These are phyloP conservation scores for Streblospio benedicti DNA, from an alignment of 1,140 invertebrate species.

Conservation along the genomic window DNA sequence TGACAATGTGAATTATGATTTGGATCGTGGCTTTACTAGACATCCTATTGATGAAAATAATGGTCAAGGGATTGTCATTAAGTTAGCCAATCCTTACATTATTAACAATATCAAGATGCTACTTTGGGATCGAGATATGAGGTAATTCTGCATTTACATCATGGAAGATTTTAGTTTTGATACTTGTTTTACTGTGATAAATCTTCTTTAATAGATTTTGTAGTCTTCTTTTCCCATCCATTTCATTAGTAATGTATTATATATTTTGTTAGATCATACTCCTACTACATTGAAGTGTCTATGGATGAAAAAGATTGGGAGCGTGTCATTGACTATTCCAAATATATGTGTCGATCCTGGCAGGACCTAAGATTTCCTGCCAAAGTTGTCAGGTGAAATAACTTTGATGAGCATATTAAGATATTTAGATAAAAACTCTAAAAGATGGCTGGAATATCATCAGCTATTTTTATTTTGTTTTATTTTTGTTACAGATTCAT, in stretches of 20 bases:
- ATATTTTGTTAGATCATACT: conserved; percentile 62
- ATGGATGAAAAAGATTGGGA: conserved; percentile 94
- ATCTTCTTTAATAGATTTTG: too few species aligned
- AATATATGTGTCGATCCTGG: conserved; percentile 89
- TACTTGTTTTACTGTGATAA: too few species aligned
- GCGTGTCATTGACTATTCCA: conserved; percentile 79
- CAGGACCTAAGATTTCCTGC: conserved; percentile 88
- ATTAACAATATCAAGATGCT: conserved; percentile 88
- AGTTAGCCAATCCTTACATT: conserved; percentile 77
- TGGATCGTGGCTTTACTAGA: conserved; percentile 83
- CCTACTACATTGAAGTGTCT: conserved; percentile 92
- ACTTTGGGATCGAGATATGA: conserved; percentile 85
- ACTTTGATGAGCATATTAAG: conserved; percentile 9
- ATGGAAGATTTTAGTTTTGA: background rate
- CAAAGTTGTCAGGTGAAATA: conserved; percentile 65
- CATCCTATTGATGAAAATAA: conserved; percentile 78
- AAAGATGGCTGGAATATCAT: conserved; percentile 13
- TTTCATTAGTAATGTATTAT: background rate
- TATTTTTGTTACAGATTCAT: conserved; percentile 56
- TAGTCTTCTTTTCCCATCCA: too few species aligned
- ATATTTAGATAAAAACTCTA: background rate
- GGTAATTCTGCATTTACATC: conserved; percentile 51
- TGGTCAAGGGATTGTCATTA: conserved; percentile 64
- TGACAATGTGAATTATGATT: conserved; percentile 76
- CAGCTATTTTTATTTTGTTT: conserved; percentile 10